Conservation (phyloP, 2,797 vertebrate species). For the Aeoliscus strigatus region DNA sequence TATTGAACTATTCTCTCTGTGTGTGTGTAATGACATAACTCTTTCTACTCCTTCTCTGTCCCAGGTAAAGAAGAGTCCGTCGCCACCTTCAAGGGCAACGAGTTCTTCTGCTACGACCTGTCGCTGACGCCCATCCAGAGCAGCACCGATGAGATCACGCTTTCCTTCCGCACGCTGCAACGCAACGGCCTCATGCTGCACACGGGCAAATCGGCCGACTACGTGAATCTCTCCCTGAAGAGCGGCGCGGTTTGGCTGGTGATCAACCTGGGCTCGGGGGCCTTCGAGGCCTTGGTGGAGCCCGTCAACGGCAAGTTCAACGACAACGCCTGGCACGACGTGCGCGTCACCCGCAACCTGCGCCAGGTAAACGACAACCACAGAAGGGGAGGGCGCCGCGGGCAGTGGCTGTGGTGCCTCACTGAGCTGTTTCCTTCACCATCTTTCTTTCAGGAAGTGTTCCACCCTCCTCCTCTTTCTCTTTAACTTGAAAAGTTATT, state of each 20-base stretch:
- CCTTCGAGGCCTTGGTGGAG: slow-evolving; percentile 93
- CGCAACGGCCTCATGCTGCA: slow-evolving; percentile 93
- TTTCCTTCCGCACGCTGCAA: slow-evolving; percentile 90
- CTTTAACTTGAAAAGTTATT: slow-evolving; percentile 11
- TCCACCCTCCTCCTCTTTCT: slow-evolving; percentile 8
- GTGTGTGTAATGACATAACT: background rate
- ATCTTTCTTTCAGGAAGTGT: background rate
- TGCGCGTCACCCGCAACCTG: slow-evolving; percentile 94
- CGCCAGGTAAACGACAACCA: slow-evolving; percentile 83
- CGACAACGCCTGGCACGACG: slow-evolving; percentile 90
- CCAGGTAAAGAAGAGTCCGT: slow-evolving; percentile 89
- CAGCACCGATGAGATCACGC: slow-evolving; percentile 94
- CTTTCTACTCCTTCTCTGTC: background rate
- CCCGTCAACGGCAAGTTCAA: slow-evolving; percentile 96
- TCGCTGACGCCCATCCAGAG: slow-evolving; percentile 95
- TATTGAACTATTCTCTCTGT: no score
- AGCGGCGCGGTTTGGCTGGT: slow-evolving; percentile 92
- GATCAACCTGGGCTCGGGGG: slow-evolving; percentile 94
- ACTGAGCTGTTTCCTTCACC: slow-evolving; percentile 1
- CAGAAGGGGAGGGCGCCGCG: slow-evolving; percentile 16
- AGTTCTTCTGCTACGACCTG: slow-evolving; percentile 97
- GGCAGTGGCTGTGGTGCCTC: slow-evolving; percentile 16
- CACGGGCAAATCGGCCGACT: slow-evolving; percentile 93
- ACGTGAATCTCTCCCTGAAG: slow-evolving; percentile 93
- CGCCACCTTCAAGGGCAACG: slow-evolving; percentile 90